phyloP scores from a whole-genome alignment of 2,113 vertebrate species.

The Alces alces region DNA sequence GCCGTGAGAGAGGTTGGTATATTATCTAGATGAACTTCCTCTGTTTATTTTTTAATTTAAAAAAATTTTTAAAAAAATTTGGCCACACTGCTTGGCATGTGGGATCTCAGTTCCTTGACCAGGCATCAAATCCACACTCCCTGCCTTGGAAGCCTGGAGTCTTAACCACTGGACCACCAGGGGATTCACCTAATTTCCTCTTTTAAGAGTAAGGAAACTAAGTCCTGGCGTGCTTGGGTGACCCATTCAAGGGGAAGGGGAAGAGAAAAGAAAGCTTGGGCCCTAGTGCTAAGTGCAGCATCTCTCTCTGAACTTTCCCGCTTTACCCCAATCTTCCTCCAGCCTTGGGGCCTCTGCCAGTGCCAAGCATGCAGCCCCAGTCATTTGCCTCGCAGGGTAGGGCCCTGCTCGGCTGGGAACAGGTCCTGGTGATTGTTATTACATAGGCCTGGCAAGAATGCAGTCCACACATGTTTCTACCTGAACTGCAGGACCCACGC shows the following conservation, averaged over 20 bases:
- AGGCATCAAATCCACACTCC: neutral
- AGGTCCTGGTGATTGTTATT: neutral
- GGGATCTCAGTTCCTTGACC: neutral
- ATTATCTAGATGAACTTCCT: neutral
- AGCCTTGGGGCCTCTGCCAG: neutral
- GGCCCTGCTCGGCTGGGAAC: neutral
- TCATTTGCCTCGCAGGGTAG: neutral
- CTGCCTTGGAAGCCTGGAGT: neutral
- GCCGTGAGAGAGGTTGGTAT: neutral
- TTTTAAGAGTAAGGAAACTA: neutral
- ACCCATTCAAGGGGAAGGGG: neutral
- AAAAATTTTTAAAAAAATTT: neutral
- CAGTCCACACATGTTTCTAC: conserved; percentile 83
- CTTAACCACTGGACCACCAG: neutral
- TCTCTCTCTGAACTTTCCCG: neutral
- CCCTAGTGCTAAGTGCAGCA: neutral
- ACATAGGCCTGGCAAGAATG: conserved; percentile 74
- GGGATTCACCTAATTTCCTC: neutral
- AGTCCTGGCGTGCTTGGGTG: neutral
- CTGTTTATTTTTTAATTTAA: neutral
- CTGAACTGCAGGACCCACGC: conserved; percentile 67
- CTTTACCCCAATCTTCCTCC: neutral
- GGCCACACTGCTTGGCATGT: neutral
- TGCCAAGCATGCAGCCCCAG: neutral
- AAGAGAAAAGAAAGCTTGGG: neutral